These are phyloP conservation scores for Sebastes itinus DNA, from an alignment of 2,797 vertebrate genomes.

Conservation along the genomic window DNA sequence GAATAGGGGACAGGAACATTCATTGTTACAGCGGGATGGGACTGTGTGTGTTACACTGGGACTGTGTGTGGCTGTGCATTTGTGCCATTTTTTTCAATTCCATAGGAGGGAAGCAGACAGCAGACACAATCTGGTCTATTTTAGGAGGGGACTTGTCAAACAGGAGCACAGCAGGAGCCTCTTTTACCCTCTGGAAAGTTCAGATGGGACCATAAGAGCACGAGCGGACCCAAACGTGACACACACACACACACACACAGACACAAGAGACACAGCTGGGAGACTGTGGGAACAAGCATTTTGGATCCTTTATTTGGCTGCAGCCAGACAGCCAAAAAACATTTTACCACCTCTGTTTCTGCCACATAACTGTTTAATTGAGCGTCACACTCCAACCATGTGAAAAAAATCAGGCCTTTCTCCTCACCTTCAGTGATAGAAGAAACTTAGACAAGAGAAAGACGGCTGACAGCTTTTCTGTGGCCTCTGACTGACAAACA, in stretches of 20 bases:
- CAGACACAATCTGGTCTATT: conserved; percentile 62
- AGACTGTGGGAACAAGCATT: conserved; percentile 12
- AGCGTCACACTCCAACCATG: neutral
- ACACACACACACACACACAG: neutral
- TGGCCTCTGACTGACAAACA: neutral
- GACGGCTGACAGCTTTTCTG: neutral
- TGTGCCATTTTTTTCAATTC: conserved; percentile 24
- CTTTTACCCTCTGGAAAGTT: conserved; percentile 65
- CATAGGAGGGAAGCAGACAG: conserved; percentile 47
- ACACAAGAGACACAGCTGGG: conserved; percentile 34
- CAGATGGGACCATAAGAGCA: conserved; percentile 54
- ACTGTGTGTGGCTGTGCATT: neutral
- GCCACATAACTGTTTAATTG: neutral
- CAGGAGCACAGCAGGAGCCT: conserved; percentile 53
- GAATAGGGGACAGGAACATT: conserved; percentile 61
- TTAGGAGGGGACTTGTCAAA: conserved; percentile 61
- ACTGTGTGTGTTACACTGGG: neutral
- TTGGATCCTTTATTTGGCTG: conserved; percentile 22
- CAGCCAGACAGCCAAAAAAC: conserved; percentile 9
- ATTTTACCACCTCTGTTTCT: conserved; percentile 10
- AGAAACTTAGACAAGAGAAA: neutral
- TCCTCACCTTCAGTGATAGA: conserved; percentile 7
- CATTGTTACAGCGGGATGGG: conserved; percentile 24
- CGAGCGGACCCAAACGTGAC: conserved; percentile 1
- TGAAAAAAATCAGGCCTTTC: neutral